phyloP scores from a whole-genome alignment of 2,888 invertebrate species.

The Drosophila vallismaia region DNA sequence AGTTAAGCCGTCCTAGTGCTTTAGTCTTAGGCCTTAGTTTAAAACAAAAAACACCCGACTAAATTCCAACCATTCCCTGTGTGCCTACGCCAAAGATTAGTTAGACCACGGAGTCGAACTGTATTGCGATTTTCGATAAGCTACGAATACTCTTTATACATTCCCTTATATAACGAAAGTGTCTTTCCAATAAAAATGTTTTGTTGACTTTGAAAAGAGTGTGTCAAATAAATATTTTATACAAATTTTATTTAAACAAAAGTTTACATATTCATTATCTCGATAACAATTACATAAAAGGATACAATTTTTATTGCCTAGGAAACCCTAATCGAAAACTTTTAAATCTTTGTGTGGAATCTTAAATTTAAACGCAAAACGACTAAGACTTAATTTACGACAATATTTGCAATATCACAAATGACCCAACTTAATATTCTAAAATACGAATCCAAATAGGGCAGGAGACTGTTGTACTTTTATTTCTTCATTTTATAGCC shows the following conservation, averaged over 20 bases:
- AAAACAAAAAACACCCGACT: constrained; percentile 24
- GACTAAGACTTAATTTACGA: constrained; percentile 52
- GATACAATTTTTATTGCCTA: constrained; percentile 15
- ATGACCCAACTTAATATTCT: constrained; percentile 71
- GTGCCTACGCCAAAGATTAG: constrained; percentile 68
- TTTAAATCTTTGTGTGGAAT: constrained; percentile 20
- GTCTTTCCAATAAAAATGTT: constrained; percentile 30
- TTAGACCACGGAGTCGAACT: constrained; percentile 24
- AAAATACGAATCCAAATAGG: constrained; percentile 59
- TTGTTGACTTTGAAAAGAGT: constrained; percentile 39
- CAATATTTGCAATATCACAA: constrained; percentile 77
- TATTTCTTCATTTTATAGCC: constrained; percentile 80
- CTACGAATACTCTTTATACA: constrained; percentile 47
- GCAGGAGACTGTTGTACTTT: constrained; percentile 15
- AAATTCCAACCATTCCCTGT: constrained; percentile 37
- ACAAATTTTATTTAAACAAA: constrained; percentile 10
- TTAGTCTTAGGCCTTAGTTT: constrained; percentile 61
- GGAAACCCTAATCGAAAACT: constrained; percentile 45
- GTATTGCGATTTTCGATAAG: constrained; percentile 17
- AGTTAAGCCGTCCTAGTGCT: constrained; percentile 72
- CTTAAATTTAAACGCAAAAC: constrained; percentile 44
- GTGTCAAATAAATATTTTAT: constrained; percentile 32
- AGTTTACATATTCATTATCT: constrained; percentile 27
- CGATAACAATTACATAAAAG: constrained; percentile 40
- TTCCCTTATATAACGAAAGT: constrained; percentile 28